phyloP scores from a whole-genome alignment of 2,888 invertebrate genomes.

The Oxytorus armatus region DNA sequence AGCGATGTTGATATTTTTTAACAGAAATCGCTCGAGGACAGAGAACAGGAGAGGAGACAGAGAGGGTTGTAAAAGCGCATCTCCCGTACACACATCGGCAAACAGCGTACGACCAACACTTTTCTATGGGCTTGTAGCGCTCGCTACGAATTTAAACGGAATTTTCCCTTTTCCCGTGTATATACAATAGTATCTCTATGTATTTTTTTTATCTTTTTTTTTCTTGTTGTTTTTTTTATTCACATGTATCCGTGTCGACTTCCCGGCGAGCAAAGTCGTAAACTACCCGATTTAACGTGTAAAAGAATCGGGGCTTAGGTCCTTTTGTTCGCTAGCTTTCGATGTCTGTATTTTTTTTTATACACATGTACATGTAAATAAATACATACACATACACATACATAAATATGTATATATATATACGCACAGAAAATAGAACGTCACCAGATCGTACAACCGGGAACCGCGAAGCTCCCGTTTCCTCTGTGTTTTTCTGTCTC shows the following conservation, averaged over 20 bases:
- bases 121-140: conserved; percentile 3
- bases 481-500: conserved; percentile 34
- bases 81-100: conserved; percentile 15
- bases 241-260: neutral
- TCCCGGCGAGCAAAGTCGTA: conserved; percentile 9
- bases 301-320: too few relatives aligned
- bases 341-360: conserved; percentile 4
- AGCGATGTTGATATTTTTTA: conserved; percentile 38
- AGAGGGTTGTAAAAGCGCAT: conserved; percentile 48
- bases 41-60: neutral
- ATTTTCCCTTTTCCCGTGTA: neutral
- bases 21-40: conserved; percentile 32
- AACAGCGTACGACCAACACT: conserved; percentile 17
- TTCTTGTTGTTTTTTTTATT: neutral
- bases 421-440: conserved; percentile 33
- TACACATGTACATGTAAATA: neutral
- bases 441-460: conserved; percentile 28
- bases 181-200: neutral
- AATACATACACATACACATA: too few relatives aligned
- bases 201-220: neutral
- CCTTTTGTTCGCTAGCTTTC: neutral
- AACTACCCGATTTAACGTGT: conserved; percentile 20
- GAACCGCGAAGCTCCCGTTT: conserved; percentile 28
- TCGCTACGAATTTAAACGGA: neutral
- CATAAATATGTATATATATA: conserved; percentile 12